Evolutionary conservation across 2,888 invertebrate species (phyloP), one percentile per base, ranked within the genome.

Genomic region (Tricholauxania praeusta): DNA sequence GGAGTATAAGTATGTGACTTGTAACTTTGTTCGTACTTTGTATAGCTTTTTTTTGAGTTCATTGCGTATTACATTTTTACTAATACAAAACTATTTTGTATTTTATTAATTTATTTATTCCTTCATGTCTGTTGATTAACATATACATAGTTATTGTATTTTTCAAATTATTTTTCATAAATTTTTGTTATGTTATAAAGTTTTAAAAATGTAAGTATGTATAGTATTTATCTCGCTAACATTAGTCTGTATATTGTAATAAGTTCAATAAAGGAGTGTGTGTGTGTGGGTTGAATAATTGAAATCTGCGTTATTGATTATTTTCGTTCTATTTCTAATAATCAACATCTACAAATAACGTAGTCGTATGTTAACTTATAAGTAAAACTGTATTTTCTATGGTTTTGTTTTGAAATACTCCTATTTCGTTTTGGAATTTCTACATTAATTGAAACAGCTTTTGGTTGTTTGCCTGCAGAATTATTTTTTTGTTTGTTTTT

Each of bases 371-470:
- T 64, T 51, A 49, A 64, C 51, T 22, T 64, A 48, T 51, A 64
- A 63, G n/a, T 52, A 62, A 47, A 53, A n/a, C 19, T 62, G 12
- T 62, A 53, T 32, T 62, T 17, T 62, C 28, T 52, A 70, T 53
- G 62, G 22, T 60, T 51, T 60, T 32, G 17, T 68, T 49, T 47
- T 32, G 48, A 68, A 68, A 48, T 59, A 68, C 49, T 59, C 55
- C 19, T 39, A 48, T 49, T 15, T 59, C 60, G 60, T 70, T 52
- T 63, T 70, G 70, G 51, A 70, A 63, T 63, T 28, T 63, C 70
- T 62, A 63, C 53, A 62, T 70, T 70, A 70, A 51, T 68, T 74
- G 69, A 73, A 78, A 74, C 67, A 67, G 71, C 55, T 74, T 74
- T 74, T 68, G 71, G 74, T 66, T 71, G 67, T 71, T 68, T 71